phyloP scores from a whole-genome alignment of 92 coral and sea anemone genomes.

The Phenganax marumi region DNA sequence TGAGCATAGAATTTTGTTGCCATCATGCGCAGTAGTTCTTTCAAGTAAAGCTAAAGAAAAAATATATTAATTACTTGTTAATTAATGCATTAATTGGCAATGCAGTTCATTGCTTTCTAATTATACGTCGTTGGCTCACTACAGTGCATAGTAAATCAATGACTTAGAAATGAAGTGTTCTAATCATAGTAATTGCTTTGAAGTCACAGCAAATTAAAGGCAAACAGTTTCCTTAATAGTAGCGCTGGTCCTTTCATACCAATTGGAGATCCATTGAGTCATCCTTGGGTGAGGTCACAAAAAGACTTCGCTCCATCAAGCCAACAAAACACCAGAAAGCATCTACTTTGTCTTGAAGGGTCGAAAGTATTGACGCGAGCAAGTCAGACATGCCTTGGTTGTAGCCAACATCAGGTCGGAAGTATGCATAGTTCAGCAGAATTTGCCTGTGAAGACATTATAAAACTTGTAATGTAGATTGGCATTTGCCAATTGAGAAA shows the following conservation, averaged over 20 bases:
- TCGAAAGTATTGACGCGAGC: constrained; percentile 82
- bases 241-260: constrained; percentile 53
- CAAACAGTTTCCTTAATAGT: no score
- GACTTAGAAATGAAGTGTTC: no score
- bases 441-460: constrained; percentile 62
- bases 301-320: constrained; percentile 91
- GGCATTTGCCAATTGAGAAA: no score
- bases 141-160: no score
- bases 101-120: no score
- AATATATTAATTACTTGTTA: not conserved
- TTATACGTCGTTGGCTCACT: no score
- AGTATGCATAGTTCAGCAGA: constrained; percentile 80
- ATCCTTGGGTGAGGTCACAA: constrained; percentile 97
- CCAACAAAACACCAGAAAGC: constrained; percentile 99
- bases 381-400: constrained; percentile 98
- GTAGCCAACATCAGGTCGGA: constrained; percentile 80
- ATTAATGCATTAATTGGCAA: no score
- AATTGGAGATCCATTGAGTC: constrained; percentile 93
- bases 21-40: constrained; percentile 80
- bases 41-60: constrained; percentile 69
- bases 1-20: constrained; percentile 86
- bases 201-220: no score
- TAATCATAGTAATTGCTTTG: no score
- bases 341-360: constrained; percentile 93
- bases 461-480: not conserved